Base-by-base conservation (phyloP, 1,140 invertebrate genomes). In the Eupeodes corollae region DNA sequence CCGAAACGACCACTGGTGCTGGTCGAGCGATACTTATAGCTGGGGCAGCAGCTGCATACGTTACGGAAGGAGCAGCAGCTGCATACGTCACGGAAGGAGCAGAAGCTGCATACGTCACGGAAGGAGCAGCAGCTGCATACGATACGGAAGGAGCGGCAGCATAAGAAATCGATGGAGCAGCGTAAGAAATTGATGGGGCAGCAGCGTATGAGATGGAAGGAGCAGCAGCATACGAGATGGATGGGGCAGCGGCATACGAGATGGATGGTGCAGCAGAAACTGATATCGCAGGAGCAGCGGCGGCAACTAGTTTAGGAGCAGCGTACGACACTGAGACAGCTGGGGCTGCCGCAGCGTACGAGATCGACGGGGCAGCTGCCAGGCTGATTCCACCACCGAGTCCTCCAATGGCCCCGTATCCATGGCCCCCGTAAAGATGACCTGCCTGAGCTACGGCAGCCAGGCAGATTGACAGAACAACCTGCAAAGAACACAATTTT, bases 291-390 rank as follows among this genome's bases (percentile, higher is more conserved):
- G 21, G 21, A 26, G 56, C 50, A 9, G 57, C 57, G 9, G 54
- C 49, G 18, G 58, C 58, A 37, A 61, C 47, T 14, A 61, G 35
- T 15, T 61, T 61, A 26, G 59, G 59, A 6, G 56, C 55, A 0
- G 54, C 53, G 52, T 57, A 50, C 48, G 33, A 18, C 21, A 26
- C 21, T 5, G 21, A 26, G 8, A 26, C 21, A 41, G 56, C 46
- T 11, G 53, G 0, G 46, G 54, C 47, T 8, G 51, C 50, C 11
- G 57, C 52, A n/a, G 57, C 58, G 21, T 37, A 56, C 2, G 47
- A 54, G 13, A 54, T 51, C 30, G 42, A 48, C 1, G 59, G 54
- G 1, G 52, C 51, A 6, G 43, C 44, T 2, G 21, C 35, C 16
- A 30, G 39, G 6, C 19, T 31, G 33, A 44, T 44, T 13, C 57